These are phyloP conservation scores for Coregonus ussuriensis DNA, from an alignment of 2,797 vertebrate species.

Conservation along the genomic window DNA sequence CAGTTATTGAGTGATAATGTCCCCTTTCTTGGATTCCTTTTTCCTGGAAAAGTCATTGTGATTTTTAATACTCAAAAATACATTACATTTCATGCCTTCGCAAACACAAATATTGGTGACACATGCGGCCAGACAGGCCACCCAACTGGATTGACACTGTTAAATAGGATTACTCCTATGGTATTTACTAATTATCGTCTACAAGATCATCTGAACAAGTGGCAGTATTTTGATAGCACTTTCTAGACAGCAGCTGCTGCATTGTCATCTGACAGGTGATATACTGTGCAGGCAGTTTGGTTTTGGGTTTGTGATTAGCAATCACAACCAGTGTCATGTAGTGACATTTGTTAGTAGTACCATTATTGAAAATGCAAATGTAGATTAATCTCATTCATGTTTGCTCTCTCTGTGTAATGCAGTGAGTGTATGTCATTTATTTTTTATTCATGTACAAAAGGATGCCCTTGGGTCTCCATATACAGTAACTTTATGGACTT, in stretches of 20 bases:
- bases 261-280: background rate
- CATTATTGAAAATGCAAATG: background rate
- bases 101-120: constrained; percentile 1
- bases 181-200: constrained; percentile 9
- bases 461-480: background rate
- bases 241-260: background rate
- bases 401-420: background rate
- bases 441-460: background rate
- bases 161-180: background rate
- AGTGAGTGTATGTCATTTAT: background rate
- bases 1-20: background rate
- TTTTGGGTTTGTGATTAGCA: background rate
- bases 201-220: background rate
- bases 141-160: background rate
- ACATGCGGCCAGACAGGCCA: background rate
- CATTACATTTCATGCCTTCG: background rate
- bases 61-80: background rate
- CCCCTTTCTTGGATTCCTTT: background rate
- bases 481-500: background rate
- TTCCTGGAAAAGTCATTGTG: background rate
- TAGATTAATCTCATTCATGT: background rate
- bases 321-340: background rate
- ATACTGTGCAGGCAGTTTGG: background rate
- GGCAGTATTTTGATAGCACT: background rate
- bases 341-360: background rate